phyloP scores from a whole-genome alignment of 2,888 invertebrate species.

The Anthophora plumipes region DNA sequence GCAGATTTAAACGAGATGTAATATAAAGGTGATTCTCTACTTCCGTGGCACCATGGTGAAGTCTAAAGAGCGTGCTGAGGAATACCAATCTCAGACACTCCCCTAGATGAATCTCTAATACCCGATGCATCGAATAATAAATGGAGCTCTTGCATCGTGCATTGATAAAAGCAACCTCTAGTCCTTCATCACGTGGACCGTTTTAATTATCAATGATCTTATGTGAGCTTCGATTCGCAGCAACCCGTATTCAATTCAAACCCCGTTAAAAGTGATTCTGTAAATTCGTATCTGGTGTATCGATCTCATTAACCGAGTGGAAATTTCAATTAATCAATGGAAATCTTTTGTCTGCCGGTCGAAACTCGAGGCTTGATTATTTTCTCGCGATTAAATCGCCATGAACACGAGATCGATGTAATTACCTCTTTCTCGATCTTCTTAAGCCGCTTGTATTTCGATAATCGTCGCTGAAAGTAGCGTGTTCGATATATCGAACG shows the following conservation, averaged over 20 bases:
- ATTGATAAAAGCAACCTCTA: background rate
- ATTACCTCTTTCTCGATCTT: slow-evolving; percentile 63
- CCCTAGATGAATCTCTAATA: too few species aligned
- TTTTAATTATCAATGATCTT: slow-evolving; percentile 1
- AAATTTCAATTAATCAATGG: slow-evolving; percentile 50
- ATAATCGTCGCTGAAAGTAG: slow-evolving; percentile 54
- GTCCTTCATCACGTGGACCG: background rate
- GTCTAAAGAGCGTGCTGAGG: too few species aligned
- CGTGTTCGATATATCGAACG: slow-evolving; percentile 33
- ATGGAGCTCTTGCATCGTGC: background rate
- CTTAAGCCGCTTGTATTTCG: slow-evolving; percentile 20
- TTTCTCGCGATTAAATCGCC: slow-evolving; percentile 40
- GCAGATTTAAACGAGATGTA: too few species aligned
- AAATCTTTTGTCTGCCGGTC: background rate
- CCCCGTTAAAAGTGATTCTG: slow-evolving; percentile 32
- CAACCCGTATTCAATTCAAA: slow-evolving; percentile 14
- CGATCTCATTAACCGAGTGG: slow-evolving; percentile 39
- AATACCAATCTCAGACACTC: too few species aligned
- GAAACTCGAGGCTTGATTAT: slow-evolving; percentile 34
- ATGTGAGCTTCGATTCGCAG: background rate
- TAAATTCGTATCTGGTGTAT: slow-evolving; percentile 7
- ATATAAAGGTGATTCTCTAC: too few species aligned
- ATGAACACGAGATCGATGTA: slow-evolving; percentile 55
- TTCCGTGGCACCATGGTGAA: too few species aligned
- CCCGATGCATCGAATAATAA: background rate